phyloP scores from a whole-genome alignment of 2,113 vertebrate species.

The Dendropsophus ebraccatus region DNA sequence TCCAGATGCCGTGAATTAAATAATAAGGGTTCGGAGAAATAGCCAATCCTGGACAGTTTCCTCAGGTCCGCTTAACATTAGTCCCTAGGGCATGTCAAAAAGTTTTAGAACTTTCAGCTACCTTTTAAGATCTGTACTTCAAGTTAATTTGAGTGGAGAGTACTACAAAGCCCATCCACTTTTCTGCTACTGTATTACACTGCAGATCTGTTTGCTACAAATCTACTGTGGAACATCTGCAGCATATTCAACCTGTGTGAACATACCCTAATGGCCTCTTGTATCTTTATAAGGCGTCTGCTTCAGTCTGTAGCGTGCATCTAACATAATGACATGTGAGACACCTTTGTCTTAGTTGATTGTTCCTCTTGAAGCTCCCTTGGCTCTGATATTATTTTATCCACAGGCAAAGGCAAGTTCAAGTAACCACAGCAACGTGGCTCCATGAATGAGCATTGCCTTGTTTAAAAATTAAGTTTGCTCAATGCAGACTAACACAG shows the following conservation, averaged over 20 bases:
- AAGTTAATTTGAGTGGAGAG: no score
- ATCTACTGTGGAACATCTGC: no score
- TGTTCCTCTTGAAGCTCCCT: background rate
- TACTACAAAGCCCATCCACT: no score
- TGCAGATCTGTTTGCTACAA: no score
- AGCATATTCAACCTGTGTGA: background rate
- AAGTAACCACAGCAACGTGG: conserved; percentile 13
- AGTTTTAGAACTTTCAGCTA: no score
- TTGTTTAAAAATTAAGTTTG: background rate
- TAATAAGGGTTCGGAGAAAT: no score
- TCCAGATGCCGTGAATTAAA: no score
- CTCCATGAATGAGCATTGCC: background rate
- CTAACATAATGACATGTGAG: background rate
- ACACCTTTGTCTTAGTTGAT: conserved; percentile 5
- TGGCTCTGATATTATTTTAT: background rate
- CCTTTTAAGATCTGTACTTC: no score
- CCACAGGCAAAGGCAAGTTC: conserved; percentile 10
- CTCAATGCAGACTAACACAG: conserved; percentile 30
- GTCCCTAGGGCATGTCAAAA: no score
- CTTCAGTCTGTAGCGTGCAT: background rate
- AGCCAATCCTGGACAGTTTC: no score
- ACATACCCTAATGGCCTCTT: background rate
- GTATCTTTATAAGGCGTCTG: background rate
- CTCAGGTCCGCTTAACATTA: no score
- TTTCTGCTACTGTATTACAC: no score